These are phyloP conservation scores for Syngnathus typhle DNA, from an alignment of 2,113 vertebrate genomes.

Conservation along the genomic window DNA sequence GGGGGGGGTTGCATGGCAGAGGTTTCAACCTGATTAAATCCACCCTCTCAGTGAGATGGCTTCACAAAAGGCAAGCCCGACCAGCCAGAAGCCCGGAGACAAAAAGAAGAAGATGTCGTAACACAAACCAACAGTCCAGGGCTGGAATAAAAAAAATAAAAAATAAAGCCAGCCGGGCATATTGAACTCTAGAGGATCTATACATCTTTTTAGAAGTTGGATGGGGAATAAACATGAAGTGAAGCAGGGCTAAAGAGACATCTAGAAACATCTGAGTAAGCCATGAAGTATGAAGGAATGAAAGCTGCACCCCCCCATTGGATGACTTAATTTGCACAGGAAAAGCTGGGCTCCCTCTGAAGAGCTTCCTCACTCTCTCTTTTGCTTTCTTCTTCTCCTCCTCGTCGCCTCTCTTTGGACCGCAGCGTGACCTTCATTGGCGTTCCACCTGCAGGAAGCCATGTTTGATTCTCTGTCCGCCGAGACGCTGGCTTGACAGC, in stretches of 20 bases:
- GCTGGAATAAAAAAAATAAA: neutral
- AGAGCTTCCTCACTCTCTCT: constrained; percentile 40
- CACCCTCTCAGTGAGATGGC: constrained; percentile 30
- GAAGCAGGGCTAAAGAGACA: neutral
- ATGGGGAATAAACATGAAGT: neutral
- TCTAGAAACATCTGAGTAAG: constrained; percentile 20
- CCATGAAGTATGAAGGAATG: constrained; percentile 54
- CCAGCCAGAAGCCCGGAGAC: constrained; percentile 1
- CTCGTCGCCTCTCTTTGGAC: constrained; percentile 62
- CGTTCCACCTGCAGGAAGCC: constrained; percentile 85
- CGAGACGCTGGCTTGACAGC: constrained; percentile 73
- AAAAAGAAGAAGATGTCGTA: constrained; percentile 17
- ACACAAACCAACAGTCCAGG: constrained; percentile 9
- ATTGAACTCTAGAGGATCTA: neutral
- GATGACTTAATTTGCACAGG: constrained; percentile 81
- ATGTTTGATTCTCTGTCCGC: constrained; percentile 79
- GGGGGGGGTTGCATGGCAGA: constrained; percentile 17
- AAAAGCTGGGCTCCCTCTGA: constrained; percentile 67
- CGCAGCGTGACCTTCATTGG: constrained; percentile 74
- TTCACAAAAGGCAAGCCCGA: constrained; percentile 28
- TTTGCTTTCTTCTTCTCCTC: constrained; percentile 26
- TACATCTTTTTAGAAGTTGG: neutral
- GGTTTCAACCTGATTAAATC: constrained; percentile 54
- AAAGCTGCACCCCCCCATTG: constrained; percentile 45
- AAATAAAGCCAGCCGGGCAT: neutral